phyloP scores from a whole-genome alignment of 1,140 invertebrate species.

The Psilanteris sp. region DNA sequence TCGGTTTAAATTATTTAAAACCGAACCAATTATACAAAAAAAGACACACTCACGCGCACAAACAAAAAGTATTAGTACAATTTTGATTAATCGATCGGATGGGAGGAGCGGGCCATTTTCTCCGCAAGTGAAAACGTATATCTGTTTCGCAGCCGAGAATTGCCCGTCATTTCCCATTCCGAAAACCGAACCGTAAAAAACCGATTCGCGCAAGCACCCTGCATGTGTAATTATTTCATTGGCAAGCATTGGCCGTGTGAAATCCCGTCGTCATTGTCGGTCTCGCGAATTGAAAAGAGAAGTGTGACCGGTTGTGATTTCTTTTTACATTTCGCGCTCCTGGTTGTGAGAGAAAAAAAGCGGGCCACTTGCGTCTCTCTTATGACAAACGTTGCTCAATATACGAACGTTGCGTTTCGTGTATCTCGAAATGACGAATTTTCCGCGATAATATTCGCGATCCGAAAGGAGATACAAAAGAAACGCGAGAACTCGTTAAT shows the following conservation, averaged over 20 bases:
- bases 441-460: constrained; percentile 52
- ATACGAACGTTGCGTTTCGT: constrained; percentile 45
- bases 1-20: no score
- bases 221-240: constrained; percentile 66
- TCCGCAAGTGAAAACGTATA: not conserved
- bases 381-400: constrained; percentile 60
- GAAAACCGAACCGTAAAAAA: constrained; percentile 38
- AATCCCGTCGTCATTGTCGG: constrained; percentile 63
- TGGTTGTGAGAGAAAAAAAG: constrained; percentile 62
- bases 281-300: constrained; percentile 55
- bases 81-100: not conserved
- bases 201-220: constrained; percentile 27
- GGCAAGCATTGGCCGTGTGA: constrained; percentile 66
- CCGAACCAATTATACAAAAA: no score
- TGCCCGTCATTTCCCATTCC: constrained; percentile 35
- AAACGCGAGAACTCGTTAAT: constrained; percentile 50
- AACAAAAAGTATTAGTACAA: no score
- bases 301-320: constrained; percentile 63
- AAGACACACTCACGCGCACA: no score
- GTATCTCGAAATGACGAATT: constrained; percentile 52
- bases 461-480: constrained; percentile 44
- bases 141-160: constrained; percentile 21
- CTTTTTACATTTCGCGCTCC: constrained; percentile 55
- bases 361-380: constrained; percentile 52
- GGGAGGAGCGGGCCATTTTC: not conserved